Base-by-base conservation (phyloP, 1,140 invertebrate species). In the Drosophila ercepeae region DNA sequence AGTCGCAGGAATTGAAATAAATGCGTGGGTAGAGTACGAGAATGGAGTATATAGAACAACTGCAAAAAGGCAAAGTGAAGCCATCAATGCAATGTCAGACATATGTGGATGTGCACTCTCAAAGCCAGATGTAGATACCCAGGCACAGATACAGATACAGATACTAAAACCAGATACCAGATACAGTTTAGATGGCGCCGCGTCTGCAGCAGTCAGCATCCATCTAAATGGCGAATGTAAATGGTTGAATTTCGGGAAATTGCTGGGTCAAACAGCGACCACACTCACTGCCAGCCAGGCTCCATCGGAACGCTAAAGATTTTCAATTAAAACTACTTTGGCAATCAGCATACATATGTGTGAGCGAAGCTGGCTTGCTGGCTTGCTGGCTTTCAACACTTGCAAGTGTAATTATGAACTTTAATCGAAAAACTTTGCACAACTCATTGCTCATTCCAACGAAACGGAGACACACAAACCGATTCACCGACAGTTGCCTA, bases 351-450 rank as follows among this genome's bases (percentile, higher is more conserved):
- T 86, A 72, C 29, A n/a, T 32, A 32, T 11, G 9, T 74, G 68
- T 63, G 59, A 70, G 52, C n/a, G 58, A 42, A 16, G 49, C 64
- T n/a, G n/a, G n/a, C n/a, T n/a, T n/a, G 58, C 53, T 64, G n/a
- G n/a, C 60, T 54, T n/a, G 6, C 25, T 29, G 46, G 46, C 5
- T 13, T 9, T 39, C 39, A 51, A 46, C 70, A 51, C 55, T 86
- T 76, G 81, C 81, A 86, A 84, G 68, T 88, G 82, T 86, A 86
- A 86, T 86, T 86, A 86, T 86, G 81, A 86, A 86, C 82, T 86
- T 86, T 67, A 86, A 86, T 86, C 81, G 81, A 86, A 86, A 86
- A 86, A 86, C 50, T 88, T 86, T 86, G 68, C 63, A 74, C 77
- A 86, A 67, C 68, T 74, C 81, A 86, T 86, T 86, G 82, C 82